These are phyloP conservation scores for Atopsyche davidsoni DNA, from an alignment of 1,140 invertebrate genomes.

Conservation along the genomic window DNA sequence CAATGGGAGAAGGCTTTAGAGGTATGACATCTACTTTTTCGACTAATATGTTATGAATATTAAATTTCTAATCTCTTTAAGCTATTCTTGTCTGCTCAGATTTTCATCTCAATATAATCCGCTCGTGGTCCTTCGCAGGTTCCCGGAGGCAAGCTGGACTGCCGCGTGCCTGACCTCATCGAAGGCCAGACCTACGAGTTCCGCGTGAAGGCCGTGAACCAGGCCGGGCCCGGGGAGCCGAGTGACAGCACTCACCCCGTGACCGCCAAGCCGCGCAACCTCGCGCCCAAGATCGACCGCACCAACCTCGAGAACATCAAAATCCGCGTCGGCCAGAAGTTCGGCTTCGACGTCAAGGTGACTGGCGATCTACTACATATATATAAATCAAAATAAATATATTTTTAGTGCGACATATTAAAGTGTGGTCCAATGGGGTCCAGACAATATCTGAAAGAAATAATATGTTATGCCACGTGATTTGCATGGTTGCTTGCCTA, in stretches of 20 bases:
- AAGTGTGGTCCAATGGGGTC: too few relatives aligned
- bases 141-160: constrained; percentile 72
- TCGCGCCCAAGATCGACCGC: constrained; percentile 82
- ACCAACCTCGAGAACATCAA: constrained; percentile 78
- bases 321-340: constrained; percentile 84
- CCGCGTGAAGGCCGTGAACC: constrained; percentile 86
- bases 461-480: too few relatives aligned
- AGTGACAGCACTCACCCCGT: constrained; percentile 83
- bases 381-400: too few relatives aligned
- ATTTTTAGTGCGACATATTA: too few relatives aligned
- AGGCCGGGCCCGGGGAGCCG: constrained; percentile 88
- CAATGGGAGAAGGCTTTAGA: constrained; percentile 90
- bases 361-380: too few relatives aligned
- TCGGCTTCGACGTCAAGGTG: constrained; percentile 53
- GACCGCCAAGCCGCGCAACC: constrained; percentile 81
- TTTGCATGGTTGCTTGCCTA: too few relatives aligned
- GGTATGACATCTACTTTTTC: constrained; percentile 29
- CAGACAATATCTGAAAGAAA: too few relatives aligned
- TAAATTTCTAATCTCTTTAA: neutral
- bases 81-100: neutral
- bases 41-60: neutral
- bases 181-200: constrained; percentile 90
- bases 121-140: constrained; percentile 38
- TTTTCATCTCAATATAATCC: neutral
- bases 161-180: constrained; percentile 80